Evolutionary conservation across 2,113 vertebrate genomes (phyloP).

Genomic region (Alethe castanea): DNA sequence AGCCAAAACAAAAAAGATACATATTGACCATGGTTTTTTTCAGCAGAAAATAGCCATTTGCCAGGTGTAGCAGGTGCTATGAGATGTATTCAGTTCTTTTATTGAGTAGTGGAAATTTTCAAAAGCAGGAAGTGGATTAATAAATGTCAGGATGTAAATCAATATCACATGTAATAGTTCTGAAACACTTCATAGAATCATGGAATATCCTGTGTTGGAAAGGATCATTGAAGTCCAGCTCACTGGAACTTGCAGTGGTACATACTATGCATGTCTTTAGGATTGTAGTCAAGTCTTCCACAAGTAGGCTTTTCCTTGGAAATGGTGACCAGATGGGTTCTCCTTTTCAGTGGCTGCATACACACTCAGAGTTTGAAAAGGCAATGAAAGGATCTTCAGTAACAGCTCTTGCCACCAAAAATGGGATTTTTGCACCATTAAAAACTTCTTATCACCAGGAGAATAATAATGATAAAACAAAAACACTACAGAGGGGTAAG

Average conservation of each 20-base stretch:
- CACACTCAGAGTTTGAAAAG: background rate
- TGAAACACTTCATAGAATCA: background rate
- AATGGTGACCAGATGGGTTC: background rate
- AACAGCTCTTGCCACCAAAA: background rate
- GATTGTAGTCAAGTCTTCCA: background rate
- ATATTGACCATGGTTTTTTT: background rate
- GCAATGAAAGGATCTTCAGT: background rate
- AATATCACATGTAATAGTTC: background rate
- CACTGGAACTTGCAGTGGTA: background rate
- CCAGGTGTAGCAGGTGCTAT: background rate
- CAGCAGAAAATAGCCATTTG: background rate
- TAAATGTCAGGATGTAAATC: background rate
- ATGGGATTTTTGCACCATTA: background rate
- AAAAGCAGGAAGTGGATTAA: background rate
- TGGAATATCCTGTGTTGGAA: background rate
- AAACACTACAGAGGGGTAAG: background rate
- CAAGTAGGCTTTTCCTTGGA: background rate
- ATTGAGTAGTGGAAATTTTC: background rate
- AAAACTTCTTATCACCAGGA: background rate
- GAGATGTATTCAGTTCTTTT: background rate
- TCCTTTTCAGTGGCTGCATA: background rate
- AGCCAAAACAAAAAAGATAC: background rate
- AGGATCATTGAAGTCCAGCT: background rate
- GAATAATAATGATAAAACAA: background rate
- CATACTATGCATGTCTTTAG: fast-evolving